Evolutionary conservation across 2,113 vertebrate species (phyloP).

Genomic region (Urocynchramus pylzowi): DNA sequence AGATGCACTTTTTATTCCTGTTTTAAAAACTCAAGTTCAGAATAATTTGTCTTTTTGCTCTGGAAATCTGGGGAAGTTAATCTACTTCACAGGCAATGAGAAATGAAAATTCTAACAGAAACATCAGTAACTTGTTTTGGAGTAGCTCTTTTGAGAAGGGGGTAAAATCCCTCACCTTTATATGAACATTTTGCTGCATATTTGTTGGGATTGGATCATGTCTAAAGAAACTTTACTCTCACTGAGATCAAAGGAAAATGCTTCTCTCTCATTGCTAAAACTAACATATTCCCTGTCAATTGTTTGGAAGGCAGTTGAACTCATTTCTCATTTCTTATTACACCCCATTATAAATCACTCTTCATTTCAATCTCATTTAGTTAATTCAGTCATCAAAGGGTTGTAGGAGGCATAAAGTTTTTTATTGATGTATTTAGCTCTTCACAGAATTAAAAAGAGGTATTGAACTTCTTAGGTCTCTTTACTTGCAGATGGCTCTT

Average conservation of each 20-base stretch:
- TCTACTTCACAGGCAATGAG: neutral
- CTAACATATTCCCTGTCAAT: neutral
- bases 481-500: conserved; percentile 3
- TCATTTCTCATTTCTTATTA: neutral
- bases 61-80: neutral
- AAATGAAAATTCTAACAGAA: neutral
- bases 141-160: neutral
- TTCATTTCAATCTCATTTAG: conserved; percentile 22
- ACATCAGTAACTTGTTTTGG: neutral
- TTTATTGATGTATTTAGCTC: conserved; percentile 15
- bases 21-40: neutral
- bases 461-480: neutral
- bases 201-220: neutral
- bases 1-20: neutral
- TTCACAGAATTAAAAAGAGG: neutral
- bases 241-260: neutral
- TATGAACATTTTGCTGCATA: neutral
- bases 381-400: conserved; percentile 47
- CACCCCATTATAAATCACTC: neutral
- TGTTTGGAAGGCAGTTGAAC: neutral
- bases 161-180: neutral
- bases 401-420: neutral
- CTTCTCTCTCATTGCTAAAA: neutral
- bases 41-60: neutral
- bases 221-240: neutral